phyloP scores from a whole-genome alignment of 1,140 invertebrate species.

The Gonatopus flavifemur region DNA sequence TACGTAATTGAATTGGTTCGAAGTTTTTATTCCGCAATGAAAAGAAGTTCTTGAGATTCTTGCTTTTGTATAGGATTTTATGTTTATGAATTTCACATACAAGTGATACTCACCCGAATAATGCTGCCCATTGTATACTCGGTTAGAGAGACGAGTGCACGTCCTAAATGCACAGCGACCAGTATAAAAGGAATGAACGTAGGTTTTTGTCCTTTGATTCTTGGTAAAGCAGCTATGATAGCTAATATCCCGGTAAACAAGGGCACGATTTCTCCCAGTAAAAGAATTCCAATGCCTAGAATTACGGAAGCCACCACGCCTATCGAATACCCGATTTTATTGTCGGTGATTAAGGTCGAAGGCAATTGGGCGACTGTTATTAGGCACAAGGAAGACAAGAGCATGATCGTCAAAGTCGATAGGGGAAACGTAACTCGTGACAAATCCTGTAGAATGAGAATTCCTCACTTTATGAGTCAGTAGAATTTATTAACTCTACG shows the following conservation, averaged over 20 bases:
- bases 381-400: constrained; percentile 37
- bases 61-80: too few relatives aligned
- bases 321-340: constrained; percentile 38
- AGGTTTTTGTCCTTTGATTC: constrained; percentile 33
- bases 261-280: constrained; percentile 35
- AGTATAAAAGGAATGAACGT: constrained; percentile 37
- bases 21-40: too few relatives aligned
- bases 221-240: constrained; percentile 45
- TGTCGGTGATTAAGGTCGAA: constrained; percentile 33
- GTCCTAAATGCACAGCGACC: constrained; percentile 32
- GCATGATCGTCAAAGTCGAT: constrained; percentile 37
- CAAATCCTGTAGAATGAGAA: constrained; percentile 15
- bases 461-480: too few relatives aligned
- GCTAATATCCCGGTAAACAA: constrained; percentile 41
- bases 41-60: too few relatives aligned
- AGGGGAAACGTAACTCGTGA: constrained; percentile 19
- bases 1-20: too few relatives aligned
- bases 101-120: too few relatives aligned
- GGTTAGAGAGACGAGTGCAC: too few relatives aligned
- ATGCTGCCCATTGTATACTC: too few relatives aligned
- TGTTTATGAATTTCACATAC: too few relatives aligned
- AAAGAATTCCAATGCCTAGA: constrained; percentile 42
- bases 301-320: constrained; percentile 41
- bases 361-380: constrained; percentile 47
- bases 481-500: too few relatives aligned